Percentiles rank a stretch among this genome's conserved stretches.
Conservation (phyloP, 1,140 invertebrate species). For the Neodiprion pinetum region DNA sequence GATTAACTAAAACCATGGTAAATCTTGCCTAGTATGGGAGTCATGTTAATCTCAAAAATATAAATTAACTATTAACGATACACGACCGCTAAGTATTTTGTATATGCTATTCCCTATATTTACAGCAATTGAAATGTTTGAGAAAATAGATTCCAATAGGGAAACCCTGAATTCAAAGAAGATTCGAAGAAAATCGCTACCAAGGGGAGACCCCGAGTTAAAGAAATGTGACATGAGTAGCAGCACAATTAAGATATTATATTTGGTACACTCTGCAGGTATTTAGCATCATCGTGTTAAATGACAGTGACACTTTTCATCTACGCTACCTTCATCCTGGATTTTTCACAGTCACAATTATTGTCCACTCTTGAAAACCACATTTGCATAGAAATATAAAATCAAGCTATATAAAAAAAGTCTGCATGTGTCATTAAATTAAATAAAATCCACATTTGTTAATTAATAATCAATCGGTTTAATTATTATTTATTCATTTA, state of each 20-base stretch:
- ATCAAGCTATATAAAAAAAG: slow-evolving; percentile 54
- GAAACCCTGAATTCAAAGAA: neutral
- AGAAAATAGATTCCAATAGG: slow-evolving; percentile 2
- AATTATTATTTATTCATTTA: slow-evolving; percentile 42
- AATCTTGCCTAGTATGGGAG: too few species aligned
- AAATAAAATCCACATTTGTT: slow-evolving; percentile 57
- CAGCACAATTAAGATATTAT: neutral
- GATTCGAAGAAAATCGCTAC: neutral
- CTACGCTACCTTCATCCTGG: neutral
- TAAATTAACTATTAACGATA: too few species aligned
- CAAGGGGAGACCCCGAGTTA: neutral
- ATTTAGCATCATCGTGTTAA: slow-evolving; percentile 4
- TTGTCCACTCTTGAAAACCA: slow-evolving; percentile 32
- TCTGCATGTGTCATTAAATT: slow-evolving; percentile 35
- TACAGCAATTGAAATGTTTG: neutral
- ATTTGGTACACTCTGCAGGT: neutral
- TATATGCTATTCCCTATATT: too few species aligned
- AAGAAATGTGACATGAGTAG: neutral
- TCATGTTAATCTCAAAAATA: too few species aligned
- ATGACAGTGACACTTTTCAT: neutral
- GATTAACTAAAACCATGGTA: too few species aligned
- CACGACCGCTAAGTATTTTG: too few species aligned
- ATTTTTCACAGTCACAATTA: slow-evolving; percentile 27
- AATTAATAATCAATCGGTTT: slow-evolving; percentile 47
- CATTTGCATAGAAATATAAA: slow-evolving; percentile 51